Conservation (phyloP, 2,797 vertebrate species). For the Miichthys miiuy region DNA sequence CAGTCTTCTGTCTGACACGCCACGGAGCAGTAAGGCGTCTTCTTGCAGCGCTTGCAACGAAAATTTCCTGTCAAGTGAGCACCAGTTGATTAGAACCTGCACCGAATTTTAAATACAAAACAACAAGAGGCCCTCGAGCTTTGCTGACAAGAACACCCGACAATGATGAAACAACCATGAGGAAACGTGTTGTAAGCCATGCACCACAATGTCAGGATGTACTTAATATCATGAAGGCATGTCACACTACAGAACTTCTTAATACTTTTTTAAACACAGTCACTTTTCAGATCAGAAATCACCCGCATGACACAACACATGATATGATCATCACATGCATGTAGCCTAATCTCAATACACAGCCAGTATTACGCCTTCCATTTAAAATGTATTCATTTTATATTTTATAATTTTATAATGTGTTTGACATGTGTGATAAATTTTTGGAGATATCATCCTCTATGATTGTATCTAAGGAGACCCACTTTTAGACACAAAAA, state of each 20-base stretch:
- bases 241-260: not conserved
- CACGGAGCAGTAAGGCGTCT: conserved; percentile 89
- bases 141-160: not conserved
- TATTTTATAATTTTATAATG: not conserved
- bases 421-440: not conserved
- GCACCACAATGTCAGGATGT: not conserved
- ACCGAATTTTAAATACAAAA: not conserved
- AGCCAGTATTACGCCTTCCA: not conserved
- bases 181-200: not conserved
- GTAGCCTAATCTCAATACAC: not conserved
- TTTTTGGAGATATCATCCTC: not conserved
- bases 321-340: not conserved
- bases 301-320: not conserved
- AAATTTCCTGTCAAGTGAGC: conserved; percentile 81
- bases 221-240: not conserved
- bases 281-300: not conserved
- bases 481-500: not conserved
- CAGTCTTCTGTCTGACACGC: conserved; percentile 92
- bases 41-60: conserved; percentile 90
- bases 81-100: not conserved
- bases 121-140: not conserved
- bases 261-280: not conserved
- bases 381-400: not conserved
- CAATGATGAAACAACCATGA: not conserved
- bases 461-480: not conserved